Evolutionary conservation across 2,888 invertebrate species (phyloP).

Genomic region (Lydus trimaculatus): DNA sequence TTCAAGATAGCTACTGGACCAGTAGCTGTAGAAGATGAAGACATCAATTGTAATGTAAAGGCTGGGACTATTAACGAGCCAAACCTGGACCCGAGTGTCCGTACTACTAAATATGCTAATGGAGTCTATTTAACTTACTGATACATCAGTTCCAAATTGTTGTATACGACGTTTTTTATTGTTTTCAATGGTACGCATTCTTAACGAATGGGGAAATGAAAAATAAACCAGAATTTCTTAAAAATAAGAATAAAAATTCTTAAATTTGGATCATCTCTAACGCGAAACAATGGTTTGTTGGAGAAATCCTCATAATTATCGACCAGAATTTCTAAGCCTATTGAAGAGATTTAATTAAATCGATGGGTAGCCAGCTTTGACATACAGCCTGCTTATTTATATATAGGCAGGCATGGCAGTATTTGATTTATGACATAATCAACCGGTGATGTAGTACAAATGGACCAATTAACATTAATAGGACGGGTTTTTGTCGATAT

Average conservation of each 20-base stretch:
- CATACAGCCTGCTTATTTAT: neutral
- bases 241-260: too few species aligned
- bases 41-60: conserved; percentile 44
- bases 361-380: neutral
- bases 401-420: neutral
- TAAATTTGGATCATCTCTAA: too few species aligned
- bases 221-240: too few species aligned
- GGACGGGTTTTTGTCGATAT: conserved; percentile 41
- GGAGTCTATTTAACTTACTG: conserved; percentile 29
- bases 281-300: too few species aligned
- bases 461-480: conserved; percentile 46
- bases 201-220: too few species aligned
- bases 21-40: conserved; percentile 52
- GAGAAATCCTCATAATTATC: too few species aligned
- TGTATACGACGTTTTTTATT: neutral
- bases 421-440: conserved; percentile 47
- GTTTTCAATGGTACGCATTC: too few species aligned
- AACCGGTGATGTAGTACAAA: conserved; percentile 44
- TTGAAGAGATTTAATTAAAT: neutral
- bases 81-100: conserved; percentile 38
- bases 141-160: conserved; percentile 38
- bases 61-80: conserved; percentile 41
- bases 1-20: conserved; percentile 54
- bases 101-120: conserved; percentile 49
- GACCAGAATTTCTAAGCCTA: too few species aligned